Evolutionary conservation across 2,888 invertebrate genomes (phyloP).

Genomic region (Buathra laborator): DNA sequence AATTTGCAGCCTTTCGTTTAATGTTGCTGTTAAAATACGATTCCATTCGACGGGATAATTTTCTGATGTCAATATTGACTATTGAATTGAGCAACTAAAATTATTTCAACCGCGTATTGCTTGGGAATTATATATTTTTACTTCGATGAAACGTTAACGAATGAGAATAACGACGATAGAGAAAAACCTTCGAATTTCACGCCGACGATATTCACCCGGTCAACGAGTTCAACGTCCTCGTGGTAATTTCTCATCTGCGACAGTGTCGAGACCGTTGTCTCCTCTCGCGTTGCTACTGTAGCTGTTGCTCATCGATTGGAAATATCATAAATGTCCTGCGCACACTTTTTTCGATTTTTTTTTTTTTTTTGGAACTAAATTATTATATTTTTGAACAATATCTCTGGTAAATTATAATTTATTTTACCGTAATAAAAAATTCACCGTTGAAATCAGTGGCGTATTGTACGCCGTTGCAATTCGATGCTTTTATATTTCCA

Average conservation of each 20-base stretch:
- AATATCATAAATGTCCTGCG: neutral
- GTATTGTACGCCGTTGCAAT: neutral
- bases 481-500: slow-evolving; percentile 7
- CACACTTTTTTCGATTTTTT: neutral
- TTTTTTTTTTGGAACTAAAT: neutral
- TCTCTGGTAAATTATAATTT: neutral
- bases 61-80: neutral
- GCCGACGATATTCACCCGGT: slow-evolving; percentile 37
- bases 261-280: slow-evolving; percentile 7
- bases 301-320: neutral
- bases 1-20: too few species aligned
- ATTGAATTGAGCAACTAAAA: neutral
- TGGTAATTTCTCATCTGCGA: slow-evolving; percentile 56
- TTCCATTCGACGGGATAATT: too few species aligned
- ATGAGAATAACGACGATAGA: neutral
- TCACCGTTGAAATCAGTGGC: neutral
- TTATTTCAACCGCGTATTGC: neutral
- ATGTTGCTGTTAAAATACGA: too few species aligned
- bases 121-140: neutral
- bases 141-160: neutral
- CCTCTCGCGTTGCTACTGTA: slow-evolving; percentile 16
- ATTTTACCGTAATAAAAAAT: slow-evolving; percentile 2
- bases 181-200: neutral
- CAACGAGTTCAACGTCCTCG: slow-evolving; percentile 64
- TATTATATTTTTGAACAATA: neutral